Conservation (phyloP, 2,888 invertebrate genomes). For the Drosophila melanosoma region DNA sequence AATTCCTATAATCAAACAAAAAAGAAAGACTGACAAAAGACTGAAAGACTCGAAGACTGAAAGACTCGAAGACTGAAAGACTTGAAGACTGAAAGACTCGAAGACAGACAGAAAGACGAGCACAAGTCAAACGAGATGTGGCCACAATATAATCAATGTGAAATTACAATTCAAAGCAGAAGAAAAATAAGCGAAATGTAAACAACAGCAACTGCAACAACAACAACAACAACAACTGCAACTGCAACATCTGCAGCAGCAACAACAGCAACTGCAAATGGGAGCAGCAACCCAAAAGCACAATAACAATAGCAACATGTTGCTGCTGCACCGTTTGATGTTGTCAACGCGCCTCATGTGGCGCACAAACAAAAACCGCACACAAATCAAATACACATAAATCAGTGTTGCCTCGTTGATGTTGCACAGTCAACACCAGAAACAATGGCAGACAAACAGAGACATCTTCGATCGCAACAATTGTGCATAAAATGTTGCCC, state of each 20-base stretch:
- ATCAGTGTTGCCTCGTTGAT: slow-evolving; percentile 20
- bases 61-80: background rate
- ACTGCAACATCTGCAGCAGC: slow-evolving; percentile 53
- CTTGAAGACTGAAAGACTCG: too few relatives aligned
- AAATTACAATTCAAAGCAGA: slow-evolving; percentile 47
- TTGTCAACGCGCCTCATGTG: slow-evolving; percentile 50
- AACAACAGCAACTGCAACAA: slow-evolving; percentile 44
- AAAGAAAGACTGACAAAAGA: too few relatives aligned
- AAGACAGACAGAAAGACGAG: slow-evolving; percentile 36
- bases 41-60: background rate
- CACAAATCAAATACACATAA: slow-evolving; percentile 34
- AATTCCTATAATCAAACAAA: slow-evolving; percentile 49
- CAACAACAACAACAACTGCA: slow-evolving; percentile 18
- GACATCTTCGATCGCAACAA: slow-evolving; percentile 47
- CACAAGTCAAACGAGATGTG: slow-evolving; percentile 49
- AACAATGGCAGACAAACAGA: slow-evolving; percentile 34
- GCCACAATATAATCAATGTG: slow-evolving; percentile 54
- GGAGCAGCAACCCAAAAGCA: slow-evolving; percentile 19
- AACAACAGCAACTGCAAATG: slow-evolving; percentile 28
- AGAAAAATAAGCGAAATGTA: slow-evolving; percentile 43
- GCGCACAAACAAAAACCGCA: slow-evolving; percentile 10
- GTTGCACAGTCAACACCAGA: slow-evolving; percentile 13
- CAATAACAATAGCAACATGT: slow-evolving; percentile 53
- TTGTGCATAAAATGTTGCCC: background rate
- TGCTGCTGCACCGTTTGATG: slow-evolving; percentile 46